Percentiles rank a stretch among this genome's conserved stretches.
Conservation (phyloP, 2,888 invertebrate species). For the Ectemnius cavifrons region DNA sequence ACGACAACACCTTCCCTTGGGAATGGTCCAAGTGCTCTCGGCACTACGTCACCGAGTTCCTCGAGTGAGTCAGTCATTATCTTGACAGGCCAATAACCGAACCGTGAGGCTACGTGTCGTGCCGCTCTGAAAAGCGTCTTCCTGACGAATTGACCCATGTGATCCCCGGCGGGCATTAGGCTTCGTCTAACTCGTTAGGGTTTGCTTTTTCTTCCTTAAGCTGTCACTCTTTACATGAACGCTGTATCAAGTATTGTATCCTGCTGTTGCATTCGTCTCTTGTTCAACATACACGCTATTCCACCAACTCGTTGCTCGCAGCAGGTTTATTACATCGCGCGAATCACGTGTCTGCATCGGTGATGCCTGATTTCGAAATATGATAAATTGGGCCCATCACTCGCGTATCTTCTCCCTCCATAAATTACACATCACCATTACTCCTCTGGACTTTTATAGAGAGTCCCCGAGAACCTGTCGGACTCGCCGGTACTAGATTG, state of each 20-base stretch:
- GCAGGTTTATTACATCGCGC: not conserved
- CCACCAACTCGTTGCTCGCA: not conserved
- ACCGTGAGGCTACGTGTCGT: slow-evolving; percentile 20
- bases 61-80: slow-evolving; percentile 83
- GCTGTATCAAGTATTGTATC: slow-evolving; percentile 1
- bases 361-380: not conserved
- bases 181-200: slow-evolving; percentile 23
- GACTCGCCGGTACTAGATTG: too few species aligned
- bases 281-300: not conserved
- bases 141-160: slow-evolving; percentile 32
- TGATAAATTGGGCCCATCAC: not conserved
- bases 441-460: too few species aligned
- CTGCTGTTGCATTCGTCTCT: not conserved
- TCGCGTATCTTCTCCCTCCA: too few species aligned
- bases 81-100: slow-evolving; percentile 29
- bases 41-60: slow-evolving; percentile 86
- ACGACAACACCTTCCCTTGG: slow-evolving; percentile 91
- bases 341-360: not conserved
- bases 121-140: slow-evolving; percentile 30
- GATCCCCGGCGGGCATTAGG: slow-evolving; percentile 12
- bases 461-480: too few species aligned
- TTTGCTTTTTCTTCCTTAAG: slow-evolving; percentile 33
- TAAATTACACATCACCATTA: too few species aligned
- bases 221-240: slow-evolving; percentile 11
- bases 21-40: slow-evolving; percentile 92